A percentile compares a stretch with the other conserved stretches of the same genome.
phyloP scores from a whole-genome alignment of 2,888 invertebrate species.

The Seira sanloemensis region DNA sequence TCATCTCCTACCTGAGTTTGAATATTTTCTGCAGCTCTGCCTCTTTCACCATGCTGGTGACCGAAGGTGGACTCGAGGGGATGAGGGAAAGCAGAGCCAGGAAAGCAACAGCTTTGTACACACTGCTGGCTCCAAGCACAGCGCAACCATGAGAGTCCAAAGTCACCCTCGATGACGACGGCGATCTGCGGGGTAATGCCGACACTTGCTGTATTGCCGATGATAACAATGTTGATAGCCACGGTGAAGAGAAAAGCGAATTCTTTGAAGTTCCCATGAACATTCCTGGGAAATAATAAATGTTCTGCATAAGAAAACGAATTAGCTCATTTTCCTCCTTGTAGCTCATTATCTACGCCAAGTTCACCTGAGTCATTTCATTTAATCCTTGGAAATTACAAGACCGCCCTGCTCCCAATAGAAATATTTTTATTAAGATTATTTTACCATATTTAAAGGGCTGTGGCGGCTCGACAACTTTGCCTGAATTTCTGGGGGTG shows the following conservation, averaged over 20 bases:
- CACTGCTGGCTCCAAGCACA: background rate
- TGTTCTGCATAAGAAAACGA: constrained; percentile 2
- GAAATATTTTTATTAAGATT: constrained; percentile 13
- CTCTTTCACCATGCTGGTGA: constrained; percentile 66
- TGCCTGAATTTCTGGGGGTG: constrained; percentile 17
- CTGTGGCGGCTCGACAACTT: background rate
- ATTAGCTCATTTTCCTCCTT: background rate
- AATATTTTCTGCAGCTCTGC: constrained; percentile 73
- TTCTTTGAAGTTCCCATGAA: constrained; percentile 43
- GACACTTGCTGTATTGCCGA: background rate
- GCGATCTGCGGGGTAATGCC: background rate
- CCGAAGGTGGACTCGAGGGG: constrained; percentile 58
- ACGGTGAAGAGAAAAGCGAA: background rate
- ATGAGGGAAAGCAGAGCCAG: constrained; percentile 65
- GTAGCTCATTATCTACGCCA: background rate
- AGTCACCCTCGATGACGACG: background rate
- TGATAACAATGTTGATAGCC: background rate
- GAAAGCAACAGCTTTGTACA: constrained; percentile 53
- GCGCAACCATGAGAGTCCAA: background rate
- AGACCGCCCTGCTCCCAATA: background rate
- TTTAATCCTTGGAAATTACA: constrained; percentile 49
- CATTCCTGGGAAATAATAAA: constrained; percentile 40
- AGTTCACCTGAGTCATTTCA: constrained; percentile 56
- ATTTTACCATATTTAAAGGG: background rate
- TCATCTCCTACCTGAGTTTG: constrained; percentile 72